Base-by-base conservation (phyloP, 2,888 invertebrate species). In the Eupithecia tripunctaria region DNA sequence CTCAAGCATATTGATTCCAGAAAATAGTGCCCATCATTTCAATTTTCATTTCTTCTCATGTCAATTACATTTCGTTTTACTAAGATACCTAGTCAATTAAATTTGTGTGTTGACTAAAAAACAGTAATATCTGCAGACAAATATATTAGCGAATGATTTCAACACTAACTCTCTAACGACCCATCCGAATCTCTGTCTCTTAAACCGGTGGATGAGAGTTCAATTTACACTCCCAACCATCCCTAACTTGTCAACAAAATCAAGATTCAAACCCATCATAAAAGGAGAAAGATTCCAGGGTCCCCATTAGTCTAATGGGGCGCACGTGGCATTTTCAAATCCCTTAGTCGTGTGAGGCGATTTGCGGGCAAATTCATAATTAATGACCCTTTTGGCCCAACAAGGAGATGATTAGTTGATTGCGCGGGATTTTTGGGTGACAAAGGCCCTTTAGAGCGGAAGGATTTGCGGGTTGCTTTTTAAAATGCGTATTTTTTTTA, bases 361-460 rank as follows among this genome's bases (percentile, higher is more conserved):
- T 94, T 93, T 93, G 89, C 87, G 87, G 87, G 91, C 91, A 89
- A 92, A 93, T 94, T 90, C 88, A 93, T 93, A 91, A 93, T 94
- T 91, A 93, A 94, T 92, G 90, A 84, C 82, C 88, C 88, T 90
- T 91, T 91, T 84, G 83, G 75, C 76, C 87, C 86, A 86, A 87
- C 86, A 86, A 87, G 84, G 80, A 85, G 85, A 87, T 91, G 91
- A 93, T 93, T 91, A 88, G 87, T 88, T 89, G 89, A 91, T 89
- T 91, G 87, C 82, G 74, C 82, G 66, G 82, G 89, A 90, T 91
- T 92, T 91, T 87, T 86, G 80, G 72, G 80, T 70, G 76, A 76
- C 75, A 71, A 67, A 73, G 76, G 74, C 68, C 70, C 51, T 71
- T 47, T 64, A 32, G 32, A 68, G 38, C 62, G 62, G 21, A 70